Conservation (phyloP, 2,888 invertebrate genomes). For the Galerucella pusilla region DNA sequence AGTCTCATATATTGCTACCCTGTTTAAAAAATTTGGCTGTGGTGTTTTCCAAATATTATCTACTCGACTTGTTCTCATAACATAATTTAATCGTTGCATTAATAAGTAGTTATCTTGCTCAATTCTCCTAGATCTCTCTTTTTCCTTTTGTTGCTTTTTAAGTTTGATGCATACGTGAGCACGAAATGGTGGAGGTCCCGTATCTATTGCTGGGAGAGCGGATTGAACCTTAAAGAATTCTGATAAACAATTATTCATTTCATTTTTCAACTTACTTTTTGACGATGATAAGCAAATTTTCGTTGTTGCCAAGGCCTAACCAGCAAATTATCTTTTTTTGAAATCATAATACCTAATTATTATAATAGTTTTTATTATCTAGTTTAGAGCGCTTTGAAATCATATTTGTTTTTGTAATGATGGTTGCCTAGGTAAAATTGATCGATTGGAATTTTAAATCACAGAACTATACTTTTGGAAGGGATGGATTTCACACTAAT, state of each 20-base stretch:
- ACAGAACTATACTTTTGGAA: background rate
- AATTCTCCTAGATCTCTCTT: slow-evolving; percentile 73
- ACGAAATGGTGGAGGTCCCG: slow-evolving; percentile 71
- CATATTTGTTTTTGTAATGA: slow-evolving; percentile 8
- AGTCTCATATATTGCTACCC: slow-evolving; percentile 48
- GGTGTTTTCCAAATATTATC: slow-evolving; percentile 76
- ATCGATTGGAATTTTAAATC: slow-evolving; percentile 12
- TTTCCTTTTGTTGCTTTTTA: slow-evolving; percentile 77
- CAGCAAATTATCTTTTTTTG: slow-evolving; percentile 76
- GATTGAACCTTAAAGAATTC: slow-evolving; percentile 67
- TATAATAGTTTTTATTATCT: background rate
- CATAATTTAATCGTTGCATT: slow-evolving; percentile 73
- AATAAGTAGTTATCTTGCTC: slow-evolving; percentile 76
- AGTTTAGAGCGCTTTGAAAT: background rate
- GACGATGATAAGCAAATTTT: slow-evolving; percentile 75
- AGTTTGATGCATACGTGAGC: slow-evolving; percentile 76
- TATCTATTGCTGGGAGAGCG: slow-evolving; percentile 77
- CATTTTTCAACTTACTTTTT: slow-evolving; percentile 67
- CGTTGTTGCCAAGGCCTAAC: slow-evolving; percentile 78
- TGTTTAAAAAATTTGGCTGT: slow-evolving; percentile 67
- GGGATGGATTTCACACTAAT: background rate
- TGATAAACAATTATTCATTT: slow-evolving; percentile 23
- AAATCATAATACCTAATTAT: slow-evolving; percentile 68
- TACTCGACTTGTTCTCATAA: slow-evolving; percentile 75
- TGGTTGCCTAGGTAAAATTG: slow-evolving; percentile 26